Base-by-base conservation (phyloP, 2,888 invertebrate species). In the Sympetrum striolatum region DNA sequence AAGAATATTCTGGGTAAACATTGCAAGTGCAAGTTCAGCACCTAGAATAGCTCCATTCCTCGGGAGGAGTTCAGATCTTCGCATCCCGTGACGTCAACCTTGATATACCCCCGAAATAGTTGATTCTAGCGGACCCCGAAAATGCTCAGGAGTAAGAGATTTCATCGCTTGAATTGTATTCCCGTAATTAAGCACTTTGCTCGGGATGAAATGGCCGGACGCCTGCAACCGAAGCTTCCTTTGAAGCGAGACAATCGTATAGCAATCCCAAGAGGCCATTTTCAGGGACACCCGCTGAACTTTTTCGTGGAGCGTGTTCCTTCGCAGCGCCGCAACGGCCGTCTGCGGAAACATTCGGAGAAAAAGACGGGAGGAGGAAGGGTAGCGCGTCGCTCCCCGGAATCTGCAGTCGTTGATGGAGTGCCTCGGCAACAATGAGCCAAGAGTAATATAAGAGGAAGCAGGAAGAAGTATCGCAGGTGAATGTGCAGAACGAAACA, bases 401-500 rank as follows among this genome's bases (percentile, higher is more conserved):
- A 58, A 82, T 82, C 82, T 58, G 25, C 35, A 60, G 39, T 22
- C 31, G 35, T 60, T 86, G 86, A 86, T 60, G 64, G 8, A 86
- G 31, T 14, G 35, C 64, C 12, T 31, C 2, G 22, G 58, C 35
- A 14, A 64, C 60, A 60, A 86, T 64, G 60, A 58, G 86, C 10
- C 25, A 18, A 18, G 82, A 58, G 35, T 60, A 82, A 82, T 82
- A 82, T 53, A 86, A 86, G 86, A 86, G 86, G 86, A 86, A 86
- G 86, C 31, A 22, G 58, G 81, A 39, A 31, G 53, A 81, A 37
- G 58, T 12, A 60, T 10, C 31, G 37, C 8, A 35, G 37, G 37
- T 22, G 37, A 60, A 82, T 58, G 58, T 31, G 82, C 18, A 12
- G 35, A 60, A 82, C 58, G 58, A 86, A 86, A 86, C 86, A 86